Percentiles rank a stretch among this genome's conserved stretches.
These are phyloP conservation scores for Nomada goodeniana DNA, from an alignment of 2,888 invertebrate genomes.

Conservation along the genomic window DNA sequence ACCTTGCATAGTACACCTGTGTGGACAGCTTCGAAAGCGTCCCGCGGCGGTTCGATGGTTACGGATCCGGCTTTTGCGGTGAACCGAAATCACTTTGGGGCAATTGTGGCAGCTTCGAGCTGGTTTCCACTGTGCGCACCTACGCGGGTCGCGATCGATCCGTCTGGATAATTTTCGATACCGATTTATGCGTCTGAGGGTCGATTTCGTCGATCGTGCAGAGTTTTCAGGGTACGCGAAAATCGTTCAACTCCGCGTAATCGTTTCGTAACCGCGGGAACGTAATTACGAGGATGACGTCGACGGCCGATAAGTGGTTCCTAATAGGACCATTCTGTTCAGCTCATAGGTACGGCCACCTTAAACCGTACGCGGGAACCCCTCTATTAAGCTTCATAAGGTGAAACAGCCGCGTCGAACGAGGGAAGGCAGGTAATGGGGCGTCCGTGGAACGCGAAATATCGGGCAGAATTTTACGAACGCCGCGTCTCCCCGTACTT, in stretches of 20 bases:
- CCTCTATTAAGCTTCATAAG: conserved; percentile 2
- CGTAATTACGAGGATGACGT: not conserved
- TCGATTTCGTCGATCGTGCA: not conserved
- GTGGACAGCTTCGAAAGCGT: not conserved
- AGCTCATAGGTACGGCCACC: conserved; percentile 8
- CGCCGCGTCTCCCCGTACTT: not conserved
- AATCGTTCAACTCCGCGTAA: conserved; percentile 9
- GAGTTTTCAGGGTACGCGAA: not conserved
- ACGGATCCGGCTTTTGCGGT: not conserved
- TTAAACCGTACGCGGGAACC: not conserved
- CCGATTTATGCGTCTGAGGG: not conserved
- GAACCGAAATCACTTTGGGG: not conserved
- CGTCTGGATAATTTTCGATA: too few species aligned
- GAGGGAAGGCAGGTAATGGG: conserved; percentile 9
- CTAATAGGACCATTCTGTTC: not conserved
- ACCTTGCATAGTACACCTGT: not conserved
- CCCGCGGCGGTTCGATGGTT: not conserved
- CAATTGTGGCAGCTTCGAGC: too few species aligned
- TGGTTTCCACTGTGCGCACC: too few species aligned
- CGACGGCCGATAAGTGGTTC: not conserved
- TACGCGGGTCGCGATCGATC: too few species aligned
- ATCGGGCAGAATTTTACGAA: not conserved
- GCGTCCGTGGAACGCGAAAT: conserved; percentile 6
- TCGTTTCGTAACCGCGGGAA: conserved; percentile 20
- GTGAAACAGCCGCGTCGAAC: not conserved